phyloP scores from a whole-genome alignment of 64 coral and sea anemone species.

The Trachythela sp. region DNA sequence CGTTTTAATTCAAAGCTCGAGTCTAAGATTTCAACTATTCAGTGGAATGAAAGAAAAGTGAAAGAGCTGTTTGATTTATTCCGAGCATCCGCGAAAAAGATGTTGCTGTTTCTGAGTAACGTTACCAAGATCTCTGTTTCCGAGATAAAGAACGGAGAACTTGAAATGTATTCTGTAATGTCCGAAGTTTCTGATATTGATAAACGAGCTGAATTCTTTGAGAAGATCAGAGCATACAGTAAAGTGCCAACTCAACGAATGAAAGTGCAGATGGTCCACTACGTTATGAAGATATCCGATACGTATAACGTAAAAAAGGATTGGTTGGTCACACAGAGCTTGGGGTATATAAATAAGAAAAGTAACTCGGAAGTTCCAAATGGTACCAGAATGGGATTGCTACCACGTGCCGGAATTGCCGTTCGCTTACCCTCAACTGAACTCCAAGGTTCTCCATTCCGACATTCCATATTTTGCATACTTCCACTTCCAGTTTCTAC shows the following conservation, averaged over 20 bases:
- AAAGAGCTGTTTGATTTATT: conserved; percentile 33
- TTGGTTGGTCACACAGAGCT: not conserved
- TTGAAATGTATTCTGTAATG: conserved; percentile 12
- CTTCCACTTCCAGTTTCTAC: conserved; percentile 73
- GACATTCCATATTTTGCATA: conserved; percentile 66
- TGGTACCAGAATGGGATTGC: conserved; percentile 45
- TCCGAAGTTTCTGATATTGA: not conserved
- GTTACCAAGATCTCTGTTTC: conserved; percentile 78
- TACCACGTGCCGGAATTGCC: conserved; percentile 80
- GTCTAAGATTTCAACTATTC: conserved; percentile 61
- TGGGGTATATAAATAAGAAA: not conserved
- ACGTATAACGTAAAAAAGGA: not conserved
- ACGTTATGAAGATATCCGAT: not conserved
- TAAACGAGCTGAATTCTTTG: not conserved
- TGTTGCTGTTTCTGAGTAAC: conserved; percentile 72
- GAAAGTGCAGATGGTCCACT: not conserved
- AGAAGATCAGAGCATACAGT: not conserved
- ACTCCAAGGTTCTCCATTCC: too few relatives aligned
- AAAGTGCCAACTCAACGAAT: not conserved
- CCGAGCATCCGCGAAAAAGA: conserved; percentile 53
- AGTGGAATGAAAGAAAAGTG: not conserved
- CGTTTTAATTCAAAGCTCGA: conserved; percentile 21
- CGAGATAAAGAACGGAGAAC: conserved; percentile 42
- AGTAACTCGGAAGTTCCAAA: not conserved
- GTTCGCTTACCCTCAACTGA: not conserved